phyloP scores from a whole-genome alignment of 2,888 invertebrate genomes.

The Cephus pygmeus region DNA sequence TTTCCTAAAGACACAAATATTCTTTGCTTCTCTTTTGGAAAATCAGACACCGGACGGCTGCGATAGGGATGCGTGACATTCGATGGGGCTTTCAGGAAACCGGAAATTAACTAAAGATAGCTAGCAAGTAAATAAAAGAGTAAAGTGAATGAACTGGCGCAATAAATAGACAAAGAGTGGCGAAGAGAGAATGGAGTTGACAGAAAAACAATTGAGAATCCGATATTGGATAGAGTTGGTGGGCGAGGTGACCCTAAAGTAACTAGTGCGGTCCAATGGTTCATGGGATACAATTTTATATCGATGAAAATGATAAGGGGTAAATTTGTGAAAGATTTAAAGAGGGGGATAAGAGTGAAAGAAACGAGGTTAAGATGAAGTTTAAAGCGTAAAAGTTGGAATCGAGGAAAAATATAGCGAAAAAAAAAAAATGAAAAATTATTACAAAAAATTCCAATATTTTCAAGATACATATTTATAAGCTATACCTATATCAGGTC shows the following conservation, averaged over 20 bases:
- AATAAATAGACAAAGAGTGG: too few species aligned
- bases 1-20: too few species aligned
- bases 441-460: slow-evolving; percentile 45
- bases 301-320: slow-evolving; percentile 38
- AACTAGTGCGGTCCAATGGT: slow-evolving; percentile 60
- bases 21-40: too few species aligned
- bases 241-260: slow-evolving; percentile 29
- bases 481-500: slow-evolving; percentile 53
- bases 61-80: too few species aligned
- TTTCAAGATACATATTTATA: slow-evolving; percentile 58
- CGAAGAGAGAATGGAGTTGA: neutral
- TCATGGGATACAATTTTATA: slow-evolving; percentile 64
- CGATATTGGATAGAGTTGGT: slow-evolving; percentile 26
- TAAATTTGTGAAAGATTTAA: slow-evolving; percentile 14
- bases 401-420: neutral
- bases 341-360: too few species aligned
- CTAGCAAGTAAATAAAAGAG: too few species aligned
- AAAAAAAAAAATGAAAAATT: slow-evolving; percentile 40
- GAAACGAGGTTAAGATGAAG: too few species aligned
- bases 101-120: too few species aligned
- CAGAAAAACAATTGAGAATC: neutral
- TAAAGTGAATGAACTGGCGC: too few species aligned
- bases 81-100: too few species aligned
- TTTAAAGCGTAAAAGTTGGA: too few species aligned
- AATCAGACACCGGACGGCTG: too few species aligned